phyloP scores from a whole-genome alignment of 2,113 vertebrate species.

The Willisornis vidua region DNA sequence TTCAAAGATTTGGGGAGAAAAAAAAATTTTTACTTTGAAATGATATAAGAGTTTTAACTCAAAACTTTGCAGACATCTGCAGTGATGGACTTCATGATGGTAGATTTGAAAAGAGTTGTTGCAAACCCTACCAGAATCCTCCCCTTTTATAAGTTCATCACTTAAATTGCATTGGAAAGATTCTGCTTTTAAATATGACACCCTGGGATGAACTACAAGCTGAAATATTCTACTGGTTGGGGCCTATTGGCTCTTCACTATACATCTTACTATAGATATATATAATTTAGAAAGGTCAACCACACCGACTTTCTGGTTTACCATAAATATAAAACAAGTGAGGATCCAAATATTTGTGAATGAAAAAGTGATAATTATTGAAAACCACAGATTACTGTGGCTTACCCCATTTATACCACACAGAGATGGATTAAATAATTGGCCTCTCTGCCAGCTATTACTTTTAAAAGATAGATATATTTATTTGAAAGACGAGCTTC shows the following conservation, averaged over 20 bases:
- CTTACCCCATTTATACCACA: slow-evolving; percentile 54
- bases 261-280: not conserved
- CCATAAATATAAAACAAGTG: slow-evolving; percentile 62
- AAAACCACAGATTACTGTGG: slow-evolving; percentile 42
- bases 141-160: not conserved
- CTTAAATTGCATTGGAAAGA: slow-evolving; percentile 18
- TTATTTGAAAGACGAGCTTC: slow-evolving; percentile 19
- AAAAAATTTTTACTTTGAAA: slow-evolving; percentile 4
- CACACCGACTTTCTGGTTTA: slow-evolving; percentile 4
- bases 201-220: not conserved
- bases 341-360: slow-evolving; percentile 63
- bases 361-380: slow-evolving; percentile 63
- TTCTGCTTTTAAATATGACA: slow-evolving; percentile 37
- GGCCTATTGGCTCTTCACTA: not conserved
- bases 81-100: not conserved
- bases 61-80: slow-evolving; percentile 4
- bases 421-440: slow-evolving; percentile 53
- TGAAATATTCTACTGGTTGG: not conserved
- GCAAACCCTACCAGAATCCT: not conserved
- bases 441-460: slow-evolving; percentile 43
- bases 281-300: slow-evolving; percentile 52
- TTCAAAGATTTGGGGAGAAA: not conserved
- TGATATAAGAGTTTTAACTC: not conserved
- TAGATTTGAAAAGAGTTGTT: not conserved
- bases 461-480: slow-evolving; percentile 42